Evolutionary conservation across 1,140 invertebrate species (phyloP), one percentile per base, ranked within the genome.

Genomic region (Drosophila neocordata): DNA sequence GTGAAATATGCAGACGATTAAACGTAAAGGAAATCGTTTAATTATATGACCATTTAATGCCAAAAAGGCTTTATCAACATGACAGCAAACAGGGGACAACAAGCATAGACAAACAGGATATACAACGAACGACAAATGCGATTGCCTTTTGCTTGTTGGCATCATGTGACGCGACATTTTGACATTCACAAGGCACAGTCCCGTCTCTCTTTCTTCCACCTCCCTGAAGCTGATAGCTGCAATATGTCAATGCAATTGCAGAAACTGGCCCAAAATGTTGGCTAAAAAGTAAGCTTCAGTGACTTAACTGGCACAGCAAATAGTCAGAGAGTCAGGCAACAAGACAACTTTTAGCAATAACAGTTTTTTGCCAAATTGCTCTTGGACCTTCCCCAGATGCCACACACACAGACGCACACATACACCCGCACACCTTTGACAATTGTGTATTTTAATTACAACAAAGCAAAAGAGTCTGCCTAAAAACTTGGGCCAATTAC

Each of bases 31-130:
- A 88, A 89, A 89, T 82, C 84, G 84, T 89, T 88, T 88, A 88
- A 88, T 88, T 88, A 88, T 88, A 87, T 88, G 72, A 79, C 81
- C 83, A 79, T 79, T 87, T 87, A 87, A 88, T 79, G 79, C 67
- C 64, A n/a, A 56, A 76, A 63, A 84, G 83, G 72, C 88, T 82
- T 66, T 73, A 41, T 27, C 71, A 52, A 56, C 66, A 73, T 13
- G 68, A 52, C 51, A 63, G 51, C 5, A 15, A 15, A 59, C 1
- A 22, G 41, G 18, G 58, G 48, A 31, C 57, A 66, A 15, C 65
- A 24, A 37, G n/a, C 62, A 69, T 44, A 74, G 55, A 52, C 64
- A 61, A 38, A 59, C 59, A 24, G n/a, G 15, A 20, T n/a, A 18
- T 18, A 8, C 20, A 58, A 24, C 24, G 51, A 52, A 53, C 53